Evolutionary conservation across 2,888 invertebrate genomes (phyloP).

Genomic region (Idaea aversata): DNA sequence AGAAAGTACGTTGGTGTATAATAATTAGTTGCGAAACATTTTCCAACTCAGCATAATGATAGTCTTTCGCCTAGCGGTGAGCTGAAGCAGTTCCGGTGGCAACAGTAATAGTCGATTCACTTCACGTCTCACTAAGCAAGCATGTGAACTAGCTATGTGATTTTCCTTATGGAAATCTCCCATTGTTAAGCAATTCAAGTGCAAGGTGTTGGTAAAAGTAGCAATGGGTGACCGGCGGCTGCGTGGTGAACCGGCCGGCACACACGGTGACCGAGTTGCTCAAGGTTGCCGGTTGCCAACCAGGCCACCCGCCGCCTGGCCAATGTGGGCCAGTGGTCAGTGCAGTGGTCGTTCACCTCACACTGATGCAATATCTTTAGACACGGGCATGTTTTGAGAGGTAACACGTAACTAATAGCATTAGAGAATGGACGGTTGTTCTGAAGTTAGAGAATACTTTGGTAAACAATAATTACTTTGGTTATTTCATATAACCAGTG

Average conservation of each 20-base stretch:
- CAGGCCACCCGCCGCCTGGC: background rate
- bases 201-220: background rate
- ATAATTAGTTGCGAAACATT: no score
- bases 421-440: background rate
- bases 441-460: background rate
- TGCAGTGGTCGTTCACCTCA: conserved; percentile 4
- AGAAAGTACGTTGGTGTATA: no score
- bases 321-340: background rate
- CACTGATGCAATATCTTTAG: background rate
- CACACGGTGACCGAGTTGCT: background rate
- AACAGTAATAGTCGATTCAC: no score
- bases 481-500: background rate
- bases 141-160: background rate
- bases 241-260: conserved; percentile 1
- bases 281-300: background rate
- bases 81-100: no score
- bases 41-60: no score
- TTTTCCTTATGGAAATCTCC: background rate
- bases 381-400: background rate
- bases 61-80: no score
- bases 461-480: background rate
- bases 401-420: background rate
- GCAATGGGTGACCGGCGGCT: background rate
- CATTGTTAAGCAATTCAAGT: background rate
- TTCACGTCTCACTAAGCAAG: no score